phyloP scores from a whole-genome alignment of 2,888 invertebrate genomes.

The Stenichneumon culpator region DNA sequence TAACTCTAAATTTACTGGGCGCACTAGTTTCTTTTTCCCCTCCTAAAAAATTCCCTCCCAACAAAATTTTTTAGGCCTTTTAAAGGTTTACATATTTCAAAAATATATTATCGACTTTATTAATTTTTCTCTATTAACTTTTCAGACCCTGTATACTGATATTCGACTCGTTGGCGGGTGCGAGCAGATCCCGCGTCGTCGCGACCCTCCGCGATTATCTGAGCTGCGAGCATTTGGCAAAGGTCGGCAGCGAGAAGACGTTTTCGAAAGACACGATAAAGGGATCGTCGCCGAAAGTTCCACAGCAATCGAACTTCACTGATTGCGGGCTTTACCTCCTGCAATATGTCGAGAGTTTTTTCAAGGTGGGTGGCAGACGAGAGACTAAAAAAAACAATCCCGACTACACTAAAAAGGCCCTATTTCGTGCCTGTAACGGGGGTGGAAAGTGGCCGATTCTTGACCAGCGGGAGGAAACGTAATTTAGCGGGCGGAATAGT shows the following conservation, averaged over 20 bases:
- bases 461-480: no score
- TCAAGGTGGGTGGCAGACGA: conserved; percentile 88
- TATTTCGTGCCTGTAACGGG: no score
- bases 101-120: conserved; percentile 36
- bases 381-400: not conserved
- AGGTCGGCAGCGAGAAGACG: conserved; percentile 89
- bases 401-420: no score
- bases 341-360: conserved; percentile 98
- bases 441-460: no score
- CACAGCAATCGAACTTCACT: conserved; percentile 98
- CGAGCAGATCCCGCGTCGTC: conserved; percentile 93
- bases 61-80: no score
- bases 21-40: no score
- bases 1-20: no score
- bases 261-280: conserved; percentile 95
- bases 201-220: conserved; percentile 96
- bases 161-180: conserved; percentile 95
- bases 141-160: conserved; percentile 96
- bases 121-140: conserved; percentile 73
- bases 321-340: conserved; percentile 98
- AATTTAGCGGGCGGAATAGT: no score
- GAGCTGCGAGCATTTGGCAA: conserved; percentile 93
- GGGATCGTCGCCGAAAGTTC: conserved; percentile 95
- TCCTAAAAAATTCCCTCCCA: no score
- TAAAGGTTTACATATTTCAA: no score